Evolutionary conservation across 2,113 vertebrate genomes (phyloP).

Genomic region (Phalacrocorax aristotelis): DNA sequence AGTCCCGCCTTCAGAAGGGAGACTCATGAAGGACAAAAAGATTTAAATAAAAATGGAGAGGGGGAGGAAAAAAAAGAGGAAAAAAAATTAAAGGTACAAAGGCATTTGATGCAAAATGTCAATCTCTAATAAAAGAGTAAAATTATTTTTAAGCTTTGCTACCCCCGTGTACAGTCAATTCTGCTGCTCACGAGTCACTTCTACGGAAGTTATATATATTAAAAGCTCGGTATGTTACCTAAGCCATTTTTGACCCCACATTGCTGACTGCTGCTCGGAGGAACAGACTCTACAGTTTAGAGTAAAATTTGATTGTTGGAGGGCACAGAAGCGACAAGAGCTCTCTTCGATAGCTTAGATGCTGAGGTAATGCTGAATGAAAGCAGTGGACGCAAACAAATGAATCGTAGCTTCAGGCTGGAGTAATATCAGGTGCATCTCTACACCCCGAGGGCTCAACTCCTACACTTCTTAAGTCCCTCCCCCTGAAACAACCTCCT

Average conservation of each 20-base stretch:
- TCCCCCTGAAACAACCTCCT: conserved; percentile 86
- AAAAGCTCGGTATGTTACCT: neutral
- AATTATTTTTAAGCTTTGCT: neutral
- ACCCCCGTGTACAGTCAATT: neutral
- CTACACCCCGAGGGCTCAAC: conserved; percentile 92
- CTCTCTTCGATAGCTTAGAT: conserved; percentile 18
- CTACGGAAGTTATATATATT: neutral
- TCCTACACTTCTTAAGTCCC: conserved; percentile 89
- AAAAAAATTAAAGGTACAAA: neutral
- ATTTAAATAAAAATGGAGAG: conserved; percentile 22
- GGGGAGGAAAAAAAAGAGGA: neutral
- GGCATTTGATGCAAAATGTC: neutral
- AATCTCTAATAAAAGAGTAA: neutral
- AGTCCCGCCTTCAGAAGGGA: conserved; percentile 53
- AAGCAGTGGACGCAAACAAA: conserved; percentile 77
- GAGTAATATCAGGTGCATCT: conserved; percentile 95
- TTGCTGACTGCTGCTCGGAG: neutral
- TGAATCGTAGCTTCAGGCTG: conserved; percentile 90
- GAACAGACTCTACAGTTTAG: neutral
- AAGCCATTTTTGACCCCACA: neutral
- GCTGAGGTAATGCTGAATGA: conserved; percentile 64
- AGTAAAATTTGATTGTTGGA: conserved; percentile 42
- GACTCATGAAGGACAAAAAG: conserved; percentile 46
- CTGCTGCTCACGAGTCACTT: neutral
- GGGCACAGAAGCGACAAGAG: conserved; percentile 39